phyloP scores from a whole-genome alignment of 2,888 invertebrate species.

The Barypeithes pellucidus region DNA sequence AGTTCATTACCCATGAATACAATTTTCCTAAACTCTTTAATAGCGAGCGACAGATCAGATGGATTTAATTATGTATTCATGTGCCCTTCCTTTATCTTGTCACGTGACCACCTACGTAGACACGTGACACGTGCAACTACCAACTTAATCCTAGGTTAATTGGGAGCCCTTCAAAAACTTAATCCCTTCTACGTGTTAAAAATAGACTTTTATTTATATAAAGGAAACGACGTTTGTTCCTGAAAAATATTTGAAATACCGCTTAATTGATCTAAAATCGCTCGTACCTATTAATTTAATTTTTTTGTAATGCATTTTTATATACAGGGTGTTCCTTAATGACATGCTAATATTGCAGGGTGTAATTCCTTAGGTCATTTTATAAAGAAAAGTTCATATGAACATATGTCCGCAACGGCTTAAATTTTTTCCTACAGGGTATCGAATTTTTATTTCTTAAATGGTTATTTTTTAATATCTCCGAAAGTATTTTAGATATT shows the following conservation, averaged over 20 bases:
- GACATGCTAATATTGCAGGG: too few species aligned
- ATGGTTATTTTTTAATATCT: too few species aligned
- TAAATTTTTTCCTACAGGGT: too few species aligned
- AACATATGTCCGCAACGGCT: too few species aligned
- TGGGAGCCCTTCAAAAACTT: slow-evolving; percentile 59
- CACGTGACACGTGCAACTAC: slow-evolving; percentile 62
- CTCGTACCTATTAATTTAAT: not conserved
- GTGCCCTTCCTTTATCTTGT: slow-evolving; percentile 57
- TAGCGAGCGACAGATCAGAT: slow-evolving; percentile 47
- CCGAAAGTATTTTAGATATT: too few species aligned
- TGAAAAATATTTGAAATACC: not conserved
- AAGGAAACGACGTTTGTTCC: not conserved
- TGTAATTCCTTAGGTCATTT: too few species aligned
- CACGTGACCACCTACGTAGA: slow-evolving; percentile 67
- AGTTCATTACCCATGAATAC: slow-evolving; percentile 22
- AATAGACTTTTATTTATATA: slow-evolving; percentile 17
- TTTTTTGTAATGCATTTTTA: too few species aligned
- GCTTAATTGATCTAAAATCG: not conserved
- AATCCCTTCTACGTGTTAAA: slow-evolving; percentile 42
- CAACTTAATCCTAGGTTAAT: slow-evolving; percentile 68
- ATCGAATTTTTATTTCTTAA: too few species aligned
- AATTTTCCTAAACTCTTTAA: slow-evolving; percentile 26
- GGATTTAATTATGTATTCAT: slow-evolving; percentile 54
- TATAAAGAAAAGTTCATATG: too few species aligned
- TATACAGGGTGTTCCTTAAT: too few species aligned